Base-by-base conservation (phyloP, 1,140 invertebrate genomes). In the Cotesia vestalis region DNA sequence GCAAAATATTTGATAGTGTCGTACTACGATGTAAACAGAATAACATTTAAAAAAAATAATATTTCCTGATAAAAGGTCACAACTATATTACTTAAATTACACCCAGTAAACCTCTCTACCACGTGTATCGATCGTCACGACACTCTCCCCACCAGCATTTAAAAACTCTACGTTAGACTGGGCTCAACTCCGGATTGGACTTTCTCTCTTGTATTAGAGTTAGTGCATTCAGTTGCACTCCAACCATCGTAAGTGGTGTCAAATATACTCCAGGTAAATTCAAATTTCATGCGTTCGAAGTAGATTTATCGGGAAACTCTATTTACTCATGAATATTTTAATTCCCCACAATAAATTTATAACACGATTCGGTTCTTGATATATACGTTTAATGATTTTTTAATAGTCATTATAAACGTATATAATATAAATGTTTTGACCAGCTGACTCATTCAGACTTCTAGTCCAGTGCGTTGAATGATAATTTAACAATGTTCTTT, bases 41-140 rank as follows among this genome's bases (percentile, higher is more conserved):
- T 27, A 27, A 27, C 27, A 27, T 27, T 27, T 27, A 27, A 27
- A 27, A 27, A 20, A 46, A 46, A 46, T 9, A 46, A 46, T 46
- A 46, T 46, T 46, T 46, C 0, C 11, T 46, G 40, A 5, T 27
- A 11, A 61, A 61, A 20, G 59, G 59, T 8, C 14, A 61, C 34
- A 61, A 34, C 4, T 9, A 27, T 27, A 27, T 27, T 27, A 27
- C 17, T 8, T 61, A 27, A 27, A 61, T 5, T 27, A 38, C 6
- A 46, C 36, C 34, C 40, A 46, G 27, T 34, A 5, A 36, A 5
- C 3, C n/a, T n/a, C 8, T 36, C n/a, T 14, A 66, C 38, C 63
- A 66, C 52, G 51, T 68, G 52, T 68, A 68, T 68, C 66, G 66
- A 68, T 68, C 52, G 66, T 38, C n/a, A 35, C 17, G 27, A 17